A percentile compares a stretch with the other conserved stretches of the same genome.
phyloP scores from a whole-genome alignment of 2,797 vertebrate species.

The Clarias laeviceps region DNA sequence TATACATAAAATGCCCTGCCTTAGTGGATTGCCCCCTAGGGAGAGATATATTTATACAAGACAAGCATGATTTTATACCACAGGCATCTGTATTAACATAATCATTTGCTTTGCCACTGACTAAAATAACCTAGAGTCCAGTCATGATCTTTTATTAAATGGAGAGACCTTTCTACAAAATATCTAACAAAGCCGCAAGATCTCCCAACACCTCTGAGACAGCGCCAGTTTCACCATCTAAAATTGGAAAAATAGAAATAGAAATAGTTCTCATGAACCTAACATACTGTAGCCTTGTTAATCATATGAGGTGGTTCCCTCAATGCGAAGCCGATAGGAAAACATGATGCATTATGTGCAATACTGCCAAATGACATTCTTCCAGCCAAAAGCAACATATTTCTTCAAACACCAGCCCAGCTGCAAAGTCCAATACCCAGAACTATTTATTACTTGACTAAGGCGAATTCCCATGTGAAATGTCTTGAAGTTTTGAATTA shows the following conservation, averaged over 20 bases:
- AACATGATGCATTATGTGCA: constrained; percentile 44
- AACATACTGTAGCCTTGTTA: constrained; percentile 30
- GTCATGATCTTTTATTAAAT: constrained; percentile 32
- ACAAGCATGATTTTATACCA: constrained; percentile 36
- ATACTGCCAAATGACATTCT: constrained; percentile 34
- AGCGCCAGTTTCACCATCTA: constrained; percentile 21
- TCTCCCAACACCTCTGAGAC: constrained; percentile 45
- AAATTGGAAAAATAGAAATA: constrained; percentile 29
- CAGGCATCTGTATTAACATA: constrained; percentile 34
- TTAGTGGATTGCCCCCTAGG: constrained; percentile 4
- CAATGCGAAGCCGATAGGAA: constrained; percentile 35
- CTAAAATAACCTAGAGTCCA: constrained; percentile 25
- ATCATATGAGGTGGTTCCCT: constrained; percentile 47
- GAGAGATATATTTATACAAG: constrained; percentile 23
- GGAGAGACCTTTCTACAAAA: constrained; percentile 2
- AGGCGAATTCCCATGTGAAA: constrained; percentile 39
- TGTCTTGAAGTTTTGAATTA: constrained; percentile 33
- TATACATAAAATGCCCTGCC: not conserved
- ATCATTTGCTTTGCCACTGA: constrained; percentile 24
- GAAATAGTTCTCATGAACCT: constrained; percentile 33
- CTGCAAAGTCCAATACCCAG: constrained; percentile 30
- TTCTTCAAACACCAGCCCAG: constrained; percentile 29
- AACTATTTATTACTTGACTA: constrained; percentile 39
- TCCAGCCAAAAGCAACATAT: constrained; percentile 40
- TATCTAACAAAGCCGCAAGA: constrained; percentile 16